These are phyloP conservation scores for Tetheella fluctuosa DNA, from an alignment of 2,888 invertebrate species.

Conservation along the genomic window DNA sequence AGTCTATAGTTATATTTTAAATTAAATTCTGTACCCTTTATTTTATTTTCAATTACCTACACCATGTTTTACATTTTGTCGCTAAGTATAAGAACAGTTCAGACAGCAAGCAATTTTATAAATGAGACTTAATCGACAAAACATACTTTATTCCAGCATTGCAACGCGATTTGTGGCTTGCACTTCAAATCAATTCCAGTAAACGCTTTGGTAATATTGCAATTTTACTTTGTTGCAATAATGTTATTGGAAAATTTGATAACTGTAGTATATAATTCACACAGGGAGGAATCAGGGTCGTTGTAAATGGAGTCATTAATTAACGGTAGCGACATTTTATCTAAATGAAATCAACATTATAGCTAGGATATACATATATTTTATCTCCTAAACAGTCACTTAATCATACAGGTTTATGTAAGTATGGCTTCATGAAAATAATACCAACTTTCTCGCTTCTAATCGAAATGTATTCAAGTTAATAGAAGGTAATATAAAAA, in stretches of 20 bases:
- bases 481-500: not conserved
- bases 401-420: too few species aligned
- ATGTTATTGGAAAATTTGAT: not conserved
- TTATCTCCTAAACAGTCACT: too few species aligned
- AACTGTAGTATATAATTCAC: not conserved
- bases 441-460: not conserved
- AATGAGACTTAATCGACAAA: conserved; percentile 30
- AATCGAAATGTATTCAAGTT: not conserved
- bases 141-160: conserved; percentile 28
- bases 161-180: conserved; percentile 18
- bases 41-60: too few species aligned
- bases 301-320: too few species aligned
- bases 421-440: not conserved
- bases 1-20: too few species aligned
- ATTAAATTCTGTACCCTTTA: too few species aligned
- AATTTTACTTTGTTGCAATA: not conserved
- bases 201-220: conserved; percentile 15
- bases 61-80: not conserved
- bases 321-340: too few species aligned
- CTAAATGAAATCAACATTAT: too few species aligned
- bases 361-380: too few species aligned
- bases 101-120: conserved; percentile 23
- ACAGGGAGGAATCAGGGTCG: not conserved
- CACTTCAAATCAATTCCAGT: conserved; percentile 19
- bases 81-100: conserved; percentile 14